These are phyloP conservation scores for Fissipunctia ypsillon DNA, from an alignment of 2,888 invertebrate species.

Conservation along the genomic window DNA sequence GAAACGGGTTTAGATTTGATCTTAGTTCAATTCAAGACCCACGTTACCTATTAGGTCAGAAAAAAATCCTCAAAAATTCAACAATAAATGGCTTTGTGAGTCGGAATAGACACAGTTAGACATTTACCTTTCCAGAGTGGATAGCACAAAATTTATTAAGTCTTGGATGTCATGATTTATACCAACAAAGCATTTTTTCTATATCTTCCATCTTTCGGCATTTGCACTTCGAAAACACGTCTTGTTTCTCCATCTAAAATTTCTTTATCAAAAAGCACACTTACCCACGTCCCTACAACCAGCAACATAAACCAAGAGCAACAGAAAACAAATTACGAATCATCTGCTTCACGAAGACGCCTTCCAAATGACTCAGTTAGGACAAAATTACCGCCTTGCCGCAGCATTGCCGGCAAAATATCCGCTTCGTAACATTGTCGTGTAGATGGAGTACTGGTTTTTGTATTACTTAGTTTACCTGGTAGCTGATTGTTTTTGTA, in stretches of 20 bases:
- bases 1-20: neutral
- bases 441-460: neutral
- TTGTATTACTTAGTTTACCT: neutral
- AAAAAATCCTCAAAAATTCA: too few relatives aligned
- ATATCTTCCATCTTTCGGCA: neutral
- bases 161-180: neutral
- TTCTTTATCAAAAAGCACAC: slow-evolving; percentile 7
- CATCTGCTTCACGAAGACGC: slow-evolving; percentile 85
- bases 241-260: too few relatives aligned
- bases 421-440: slow-evolving; percentile 77
- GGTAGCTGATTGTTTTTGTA: too few relatives aligned
- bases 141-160: too few relatives aligned
- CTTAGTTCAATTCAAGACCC: neutral
- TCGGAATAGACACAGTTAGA: neutral
- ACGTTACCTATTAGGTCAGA: neutral
- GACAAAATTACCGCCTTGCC: slow-evolving; percentile 87
- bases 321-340: slow-evolving; percentile 91
- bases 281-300: slow-evolving; percentile 55
- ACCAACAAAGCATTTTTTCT: too few relatives aligned
- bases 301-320: slow-evolving; percentile 76
- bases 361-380: slow-evolving; percentile 89
- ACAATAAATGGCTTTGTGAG: neutral
- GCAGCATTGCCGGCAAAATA: slow-evolving; percentile 83
- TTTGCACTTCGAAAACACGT: neutral
- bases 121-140: neutral